Evolutionary conservation across 2,113 vertebrate genomes (phyloP).

Genomic region (Brachyhypopomus occidentalis): DNA sequence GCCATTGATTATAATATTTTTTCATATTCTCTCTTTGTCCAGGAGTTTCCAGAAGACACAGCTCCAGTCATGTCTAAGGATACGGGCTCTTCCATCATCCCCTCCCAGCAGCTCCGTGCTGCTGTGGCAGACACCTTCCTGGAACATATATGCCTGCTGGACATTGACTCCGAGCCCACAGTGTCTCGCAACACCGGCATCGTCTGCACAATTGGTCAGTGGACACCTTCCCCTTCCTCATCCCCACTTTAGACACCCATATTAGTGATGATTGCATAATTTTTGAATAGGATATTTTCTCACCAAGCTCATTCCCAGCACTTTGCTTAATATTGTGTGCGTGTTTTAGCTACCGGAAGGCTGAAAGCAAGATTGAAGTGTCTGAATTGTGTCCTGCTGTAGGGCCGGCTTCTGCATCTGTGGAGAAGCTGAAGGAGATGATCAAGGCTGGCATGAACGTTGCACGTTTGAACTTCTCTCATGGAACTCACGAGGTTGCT

Average conservation of each 20-base stretch:
- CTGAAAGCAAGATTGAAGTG: background rate
- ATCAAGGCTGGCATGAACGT: conserved; percentile 98
- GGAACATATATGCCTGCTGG: conserved; percentile 95
- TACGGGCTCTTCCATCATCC: conserved; percentile 81
- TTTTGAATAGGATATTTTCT: background rate
- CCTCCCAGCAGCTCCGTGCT: conserved; percentile 91
- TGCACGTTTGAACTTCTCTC: conserved; percentile 97
- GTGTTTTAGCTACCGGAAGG: background rate
- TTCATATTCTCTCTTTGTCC: background rate
- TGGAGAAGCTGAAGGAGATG: conserved; percentile 91
- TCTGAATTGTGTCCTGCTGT: conserved; percentile 13
- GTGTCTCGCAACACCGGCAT: conserved; percentile 94
- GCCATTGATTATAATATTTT: background rate
- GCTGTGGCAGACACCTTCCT: conserved; percentile 93
- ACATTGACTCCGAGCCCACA: conserved; percentile 92
- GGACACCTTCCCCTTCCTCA: background rate
- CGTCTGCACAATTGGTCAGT: conserved; percentile 95
- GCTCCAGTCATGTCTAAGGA: conserved; percentile 78
- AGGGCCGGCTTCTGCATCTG: conserved; percentile 91
- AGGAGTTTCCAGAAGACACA: conserved; percentile 62
- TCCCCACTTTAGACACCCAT: background rate
- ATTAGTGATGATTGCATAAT: too few species aligned
- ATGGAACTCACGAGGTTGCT: conserved; percentile 92
- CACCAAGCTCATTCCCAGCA: background rate
- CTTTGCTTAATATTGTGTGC: background rate